Evolutionary conservation across 2,888 invertebrate species (phyloP), one percentile per base, ranked within the genome.

Genomic region (Nysson spinosus): DNA sequence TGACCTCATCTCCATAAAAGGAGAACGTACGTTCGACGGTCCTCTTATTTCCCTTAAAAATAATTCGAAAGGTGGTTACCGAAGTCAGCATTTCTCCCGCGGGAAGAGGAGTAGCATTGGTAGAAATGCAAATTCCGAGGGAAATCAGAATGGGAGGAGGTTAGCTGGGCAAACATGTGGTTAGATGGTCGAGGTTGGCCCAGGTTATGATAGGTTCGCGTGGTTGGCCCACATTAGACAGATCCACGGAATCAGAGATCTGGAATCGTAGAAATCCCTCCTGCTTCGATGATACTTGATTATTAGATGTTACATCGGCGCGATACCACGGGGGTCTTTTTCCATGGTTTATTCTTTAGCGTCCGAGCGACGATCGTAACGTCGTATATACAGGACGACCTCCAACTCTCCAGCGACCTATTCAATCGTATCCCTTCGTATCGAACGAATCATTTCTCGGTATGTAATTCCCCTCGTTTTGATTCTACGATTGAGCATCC

Each of bases 191-290:
- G 60, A 62, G 69, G 78, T 79, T 83, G 81, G 83, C 82, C 79
- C 79, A 79, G 80, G 86, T 84, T 85, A 85, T 85, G 84, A 85
- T 83, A 78, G 82, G 84, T 79, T 86, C 80, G 86, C 86, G 84
- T 86, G 86, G 85, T 78, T 82, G 79, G 80, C 81, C 80, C 81
- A 81, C 84, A 86, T 86, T 85, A 86, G 80, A 77, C 66, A 69
- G 75, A 80, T 78, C 74, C 63, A 60, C 71, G 76, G 80, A 79
- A 82, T 80, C n/a, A n/a, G 77, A 77, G 78, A 85, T 83, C 81
- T 82, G 65, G 78, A 85, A 83, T 85, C 81, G 81, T 80, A 85
- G 83, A 85, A 85, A 85, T 83, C 52, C 57, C 69, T 72, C 64
- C 68, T 60, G 52, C 49, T 50, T 37, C 35, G 40, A 83, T 79